Evolutionary conservation across 2,888 invertebrate species (phyloP), one percentile per base, ranked within the genome.

Genomic region (Cosmia pyralina): DNA sequence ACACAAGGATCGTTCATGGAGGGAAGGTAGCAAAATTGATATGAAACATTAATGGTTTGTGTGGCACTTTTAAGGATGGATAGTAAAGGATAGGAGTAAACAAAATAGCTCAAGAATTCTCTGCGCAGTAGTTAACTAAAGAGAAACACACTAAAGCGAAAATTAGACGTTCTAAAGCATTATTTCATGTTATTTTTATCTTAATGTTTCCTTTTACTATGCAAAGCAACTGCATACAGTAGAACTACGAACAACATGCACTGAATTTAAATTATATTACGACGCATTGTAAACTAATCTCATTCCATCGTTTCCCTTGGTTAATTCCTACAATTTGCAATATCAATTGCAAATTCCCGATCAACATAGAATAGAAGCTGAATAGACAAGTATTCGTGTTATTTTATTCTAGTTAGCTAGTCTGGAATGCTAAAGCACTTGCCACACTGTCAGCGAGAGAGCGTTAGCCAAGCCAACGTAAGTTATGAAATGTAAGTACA

Each of bases 331-430:
- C 41, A 67, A 74, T 71, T 75, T 78, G 60, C 71, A 62, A 83
- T 74, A 77, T 72, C 73, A 63, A 82, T 69, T 69, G 70, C 74
- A 72, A 80, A 80, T 77, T 72, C 62, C 55, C 46, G 59, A 81
- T 77, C 77, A 83, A 57, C 74, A 73, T 78, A 79, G 69, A 81
- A 77, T 76, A 63, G 69, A 65, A 79, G 68, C 59, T 74, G 58
- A 78, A 80, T 71, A 69, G 69, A 44, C 70, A 71, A 77, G 68
- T 53, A 78, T 71, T 63, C 78, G 66, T 53, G 64, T 66, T 70
- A 70, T 72, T n/a, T 69, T 71, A 68, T 72, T 72, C 58, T 68
- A 72, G 77, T 77, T 77, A 72, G 60, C 68, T 72, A 73, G 80
- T 75, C 72, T 81, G 80, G 84, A 84, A 81, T 84, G 79, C 63